Evolutionary conservation across 2,888 invertebrate species (phyloP), one percentile per base, ranked within the genome.

Genomic region (Drosophila mimica): DNA sequence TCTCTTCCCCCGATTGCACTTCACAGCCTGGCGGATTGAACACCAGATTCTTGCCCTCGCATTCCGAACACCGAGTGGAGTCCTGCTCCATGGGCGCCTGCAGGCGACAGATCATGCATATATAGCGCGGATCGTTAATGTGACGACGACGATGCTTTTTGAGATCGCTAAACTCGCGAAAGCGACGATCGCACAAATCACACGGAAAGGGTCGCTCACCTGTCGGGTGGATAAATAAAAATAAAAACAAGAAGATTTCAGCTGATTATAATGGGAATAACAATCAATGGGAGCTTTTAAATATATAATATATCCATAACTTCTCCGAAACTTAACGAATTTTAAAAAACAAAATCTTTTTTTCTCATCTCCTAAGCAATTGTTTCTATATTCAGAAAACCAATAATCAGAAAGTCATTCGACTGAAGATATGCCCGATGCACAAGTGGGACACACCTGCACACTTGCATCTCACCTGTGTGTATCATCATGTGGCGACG

Each of bases 401-500:
- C 20, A 43, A 20, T 46, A 46, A 46, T 1, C 46, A 13, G 46
- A 46, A 46, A 20, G 4, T 13, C 13, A 30, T 30, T 63, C 34
- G 13, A 4, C 11, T n/a, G 3, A 17, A 25, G 65, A 46, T 25
- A 54, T 53, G 31, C 46, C 36, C 31, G 25, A 11, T 68, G 69
- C 53, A 68, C 70, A 56, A 56, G 20, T 40, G 49, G 43, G 33
- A 28, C 36, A 13, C 28, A 52, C 8, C 36, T 36, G 36, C 25
- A 38, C 38, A 38, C 17, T 38, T 38, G 38, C 3, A 38, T 13
- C 61, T 76, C 54, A 93, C 93, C 93, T 73, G 93, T 93, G 67
- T 93, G 93, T 71, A 93, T 93, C 93, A 93, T 93, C 93, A 93
- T 93, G 74, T 93, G 93, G 2, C 93, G 88, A 5, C 93, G 87